Evolutionary conservation across 2,888 invertebrate species (phyloP), one percentile per base, ranked within the genome.

Genomic region (Yponomeuta evonymella): DNA sequence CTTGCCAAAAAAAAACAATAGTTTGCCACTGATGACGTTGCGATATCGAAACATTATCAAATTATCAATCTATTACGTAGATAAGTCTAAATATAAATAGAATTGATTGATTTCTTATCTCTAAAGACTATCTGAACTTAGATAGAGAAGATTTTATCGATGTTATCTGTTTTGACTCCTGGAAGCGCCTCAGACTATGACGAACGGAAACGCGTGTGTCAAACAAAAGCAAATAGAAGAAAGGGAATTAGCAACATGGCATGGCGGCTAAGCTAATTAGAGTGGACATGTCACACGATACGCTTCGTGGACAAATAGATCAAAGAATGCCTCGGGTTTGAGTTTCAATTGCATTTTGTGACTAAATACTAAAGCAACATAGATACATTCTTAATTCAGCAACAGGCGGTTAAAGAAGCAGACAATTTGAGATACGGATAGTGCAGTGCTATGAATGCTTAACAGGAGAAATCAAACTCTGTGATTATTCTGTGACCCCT

Each of bases 251-350:
- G 51, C 70, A 70, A 36, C 48, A 69, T 33, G 29, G 30, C 63
- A 48, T 43, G 65, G 15, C 29, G 5, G 12, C 51, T 51, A 64
- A 51, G 73, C 75, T 77, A 79, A 79, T 79, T 79, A 78, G 75
- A 79, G 78, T 79, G 76, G 75, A 77, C 78, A 75, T 74, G 80
- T 78, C 78, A 79, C 75, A 76, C 73, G 70, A 48, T 77, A 77
- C 77, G 79, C 76, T 78, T 78, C 76, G 70, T 76, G 76, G 75
- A 74, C 79, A 83, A 78, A 77, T 82, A 72, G 83, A 75, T 76
- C 81, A 76, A 82, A 82, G 82, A 83, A 83, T 83, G 81, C 75
- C 72, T 72, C 67, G 70, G 72, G 76, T 76, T 73, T 78, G 72
- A 70, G 75, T 80, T 78, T 75, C 77, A 73, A 43, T 74, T 74